A percentile compares a stretch with the other conserved stretches of the same genome.
Conservation (phyloP, 2,888 invertebrate genomes). For the Harpalus rubripes region DNA sequence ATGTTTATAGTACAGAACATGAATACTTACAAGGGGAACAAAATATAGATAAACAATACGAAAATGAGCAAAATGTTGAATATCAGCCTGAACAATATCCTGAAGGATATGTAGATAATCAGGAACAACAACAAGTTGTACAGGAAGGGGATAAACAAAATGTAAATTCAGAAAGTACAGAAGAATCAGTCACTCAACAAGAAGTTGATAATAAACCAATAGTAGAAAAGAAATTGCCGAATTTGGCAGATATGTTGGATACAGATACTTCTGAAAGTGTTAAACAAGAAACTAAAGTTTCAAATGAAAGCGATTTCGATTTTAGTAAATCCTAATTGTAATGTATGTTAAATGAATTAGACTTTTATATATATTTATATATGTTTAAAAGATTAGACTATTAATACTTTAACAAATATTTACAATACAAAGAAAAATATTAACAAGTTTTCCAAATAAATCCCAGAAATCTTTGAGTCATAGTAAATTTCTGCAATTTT, state of each 20-base stretch:
- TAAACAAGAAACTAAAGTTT: constrained; percentile 74
- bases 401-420: no score
- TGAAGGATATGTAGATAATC: constrained; percentile 19
- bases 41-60: constrained; percentile 58
- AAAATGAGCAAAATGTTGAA: constrained; percentile 26
- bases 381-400: neutral
- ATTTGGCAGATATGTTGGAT: constrained; percentile 75
- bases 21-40: constrained; percentile 60
- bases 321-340: constrained; percentile 72
- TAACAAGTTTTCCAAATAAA: neutral
- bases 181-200: constrained; percentile 14
- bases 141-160: neutral
- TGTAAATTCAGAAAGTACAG: constrained; percentile 40
- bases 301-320: constrained; percentile 77
- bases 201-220: constrained; percentile 50
- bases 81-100: constrained; percentile 19
- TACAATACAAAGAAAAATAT: neutral
- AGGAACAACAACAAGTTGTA: neutral
- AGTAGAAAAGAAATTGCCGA: constrained; percentile 68
- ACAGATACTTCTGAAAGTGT: constrained; percentile 75
- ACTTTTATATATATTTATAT: no score
- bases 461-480: neutral
- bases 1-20: constrained; percentile 30
- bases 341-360: neutral
- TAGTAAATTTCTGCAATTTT: neutral